Percentiles rank a stretch among this genome's conserved stretches.
Conservation (phyloP, 2,113 vertebrate species). For the Labeo catla region DNA sequence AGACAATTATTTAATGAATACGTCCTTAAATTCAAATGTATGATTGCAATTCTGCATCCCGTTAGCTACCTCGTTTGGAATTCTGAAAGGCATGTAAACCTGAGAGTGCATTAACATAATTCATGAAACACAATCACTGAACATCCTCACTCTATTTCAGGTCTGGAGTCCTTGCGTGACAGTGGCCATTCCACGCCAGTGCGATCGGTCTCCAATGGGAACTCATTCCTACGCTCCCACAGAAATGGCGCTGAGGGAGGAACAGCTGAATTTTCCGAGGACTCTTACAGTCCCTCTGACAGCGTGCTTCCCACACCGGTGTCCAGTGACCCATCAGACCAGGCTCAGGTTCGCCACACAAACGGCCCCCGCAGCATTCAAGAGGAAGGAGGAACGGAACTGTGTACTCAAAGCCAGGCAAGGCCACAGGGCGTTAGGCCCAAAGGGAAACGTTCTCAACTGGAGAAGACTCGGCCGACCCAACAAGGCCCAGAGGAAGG, state of each 20-base stretch:
- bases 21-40: not conserved
- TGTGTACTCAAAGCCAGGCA: slow-evolving; percentile 67
- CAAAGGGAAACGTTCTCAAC: slow-evolving; percentile 76
- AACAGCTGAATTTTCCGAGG: slow-evolving; percentile 81
- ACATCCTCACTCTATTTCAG: slow-evolving; percentile 65
- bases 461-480: slow-evolving; percentile 62
- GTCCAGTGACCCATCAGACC: slow-evolving; percentile 84
- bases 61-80: not conserved
- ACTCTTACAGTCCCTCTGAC: slow-evolving; percentile 89
- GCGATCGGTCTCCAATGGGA: slow-evolving; percentile 84
- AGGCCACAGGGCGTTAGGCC: slow-evolving; percentile 65
- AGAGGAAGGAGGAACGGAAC: slow-evolving; percentile 83
- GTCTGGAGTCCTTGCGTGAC: slow-evolving; percentile 91
- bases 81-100: not conserved
- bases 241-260: slow-evolving; percentile 66
- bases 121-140: not conserved
- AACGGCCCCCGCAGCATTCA: slow-evolving; percentile 88
- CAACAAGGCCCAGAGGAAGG: slow-evolving; percentile 73
- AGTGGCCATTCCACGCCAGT: slow-evolving; percentile 92
- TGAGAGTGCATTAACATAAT: not conserved
- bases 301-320: slow-evolving; percentile 91
- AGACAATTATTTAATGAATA: not conserved
- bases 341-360: slow-evolving; percentile 80
- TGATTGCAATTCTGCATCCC: not conserved
- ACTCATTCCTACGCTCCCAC: slow-evolving; percentile 78